These are phyloP conservation scores for Entelurus aequoreus DNA, from an alignment of 2,113 vertebrate genomes.

Conservation along the genomic window DNA sequence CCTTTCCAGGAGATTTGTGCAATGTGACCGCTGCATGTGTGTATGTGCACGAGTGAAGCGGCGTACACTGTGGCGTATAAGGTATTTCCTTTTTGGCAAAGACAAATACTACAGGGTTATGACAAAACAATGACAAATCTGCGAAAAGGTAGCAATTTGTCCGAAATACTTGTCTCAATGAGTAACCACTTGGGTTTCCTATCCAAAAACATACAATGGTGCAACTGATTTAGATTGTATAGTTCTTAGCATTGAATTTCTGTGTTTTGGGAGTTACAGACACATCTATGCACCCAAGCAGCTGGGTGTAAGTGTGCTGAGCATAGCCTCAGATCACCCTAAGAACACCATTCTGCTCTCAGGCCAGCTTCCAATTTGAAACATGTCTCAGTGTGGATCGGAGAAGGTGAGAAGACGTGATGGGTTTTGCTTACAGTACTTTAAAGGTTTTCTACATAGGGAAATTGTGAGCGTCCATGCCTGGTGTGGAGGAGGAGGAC, in stretches of 20 bases:
- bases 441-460: slow-evolving; percentile 20
- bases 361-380: slow-evolving; percentile 58
- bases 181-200: neutral
- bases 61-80: neutral
- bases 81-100: slow-evolving; percentile 17
- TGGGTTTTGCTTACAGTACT: neutral
- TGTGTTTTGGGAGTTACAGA: neutral
- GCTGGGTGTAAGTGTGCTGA: slow-evolving; percentile 36
- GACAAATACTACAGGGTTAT: slow-evolving; percentile 17
- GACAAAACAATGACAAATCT: slow-evolving; percentile 12
- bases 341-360: slow-evolving; percentile 58
- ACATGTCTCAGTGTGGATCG: slow-evolving; percentile 52
- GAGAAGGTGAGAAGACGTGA: slow-evolving; percentile 23
- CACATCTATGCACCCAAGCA: slow-evolving; percentile 47
- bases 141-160: slow-evolving; percentile 13
- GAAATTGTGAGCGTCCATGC: slow-evolving; percentile 20
- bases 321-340: slow-evolving; percentile 49
- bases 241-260: neutral
- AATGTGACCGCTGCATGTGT: slow-evolving; percentile 31
- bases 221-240: neutral
- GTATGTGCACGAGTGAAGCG: slow-evolving; percentile 4
- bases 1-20: slow-evolving; percentile 54
- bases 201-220: slow-evolving; percentile 8
- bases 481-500: slow-evolving; percentile 50
- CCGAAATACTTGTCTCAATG: slow-evolving; percentile 6